Conservation (phyloP, 2,113 vertebrate species). For the Haemorhous mexicanus region DNA sequence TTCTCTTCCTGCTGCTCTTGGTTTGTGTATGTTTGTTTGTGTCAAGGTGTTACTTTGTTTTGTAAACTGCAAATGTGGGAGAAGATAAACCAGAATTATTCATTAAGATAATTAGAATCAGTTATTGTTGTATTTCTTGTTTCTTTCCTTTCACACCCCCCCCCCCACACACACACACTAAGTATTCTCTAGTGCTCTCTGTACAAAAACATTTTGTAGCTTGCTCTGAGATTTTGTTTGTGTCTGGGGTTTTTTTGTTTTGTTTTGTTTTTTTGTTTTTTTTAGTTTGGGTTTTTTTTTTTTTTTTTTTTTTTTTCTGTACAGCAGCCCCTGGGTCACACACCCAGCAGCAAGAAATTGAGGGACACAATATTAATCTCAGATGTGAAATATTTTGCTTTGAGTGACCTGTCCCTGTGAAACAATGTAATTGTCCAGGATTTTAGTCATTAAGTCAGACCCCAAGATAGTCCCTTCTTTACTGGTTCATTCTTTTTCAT, state of each 20-base stretch:
- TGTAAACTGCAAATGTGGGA: neutral
- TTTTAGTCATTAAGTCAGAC: neutral
- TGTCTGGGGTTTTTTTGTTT: neutral
- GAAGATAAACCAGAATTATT: neutral
- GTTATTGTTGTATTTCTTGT: neutral
- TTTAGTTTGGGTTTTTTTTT: neutral
- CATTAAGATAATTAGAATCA: neutral
- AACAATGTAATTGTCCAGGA: neutral
- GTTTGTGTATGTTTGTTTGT: neutral
- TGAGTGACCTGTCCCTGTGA: neutral
- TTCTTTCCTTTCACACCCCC: neutral
- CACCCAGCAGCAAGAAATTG: neutral
- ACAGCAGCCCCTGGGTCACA: neutral
- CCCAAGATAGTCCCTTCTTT: neutral
- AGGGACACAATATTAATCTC: accelerated
- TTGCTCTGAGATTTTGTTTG: neutral
- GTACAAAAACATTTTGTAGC: neutral
- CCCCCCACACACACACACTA: accelerated
- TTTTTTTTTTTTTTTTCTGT: neutral
- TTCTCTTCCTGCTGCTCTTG: neutral
- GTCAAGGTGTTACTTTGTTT: neutral
- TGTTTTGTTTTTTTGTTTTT: neutral
- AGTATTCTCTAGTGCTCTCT: neutral
- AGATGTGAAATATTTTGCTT: neutral
- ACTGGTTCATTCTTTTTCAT: neutral